A percentile compares a stretch with the other conserved stretches of the same genome.
phyloP scores from a whole-genome alignment of 2,113 vertebrate species.

The Lichenostomus cassidix region DNA sequence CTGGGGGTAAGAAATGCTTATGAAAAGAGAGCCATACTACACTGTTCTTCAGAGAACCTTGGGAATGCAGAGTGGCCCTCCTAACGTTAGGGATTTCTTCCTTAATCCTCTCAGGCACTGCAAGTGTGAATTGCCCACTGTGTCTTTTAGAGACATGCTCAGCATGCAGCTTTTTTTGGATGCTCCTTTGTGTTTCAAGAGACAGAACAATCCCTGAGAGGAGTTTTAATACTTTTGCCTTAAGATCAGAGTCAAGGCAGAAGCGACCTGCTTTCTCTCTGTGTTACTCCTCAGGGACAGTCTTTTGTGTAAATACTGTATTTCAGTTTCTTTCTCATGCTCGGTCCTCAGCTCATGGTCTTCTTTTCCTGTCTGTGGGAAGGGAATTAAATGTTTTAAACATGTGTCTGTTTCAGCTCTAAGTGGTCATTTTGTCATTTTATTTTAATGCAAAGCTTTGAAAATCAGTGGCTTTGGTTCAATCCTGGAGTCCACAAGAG shows the following conservation, averaged over 20 bases:
- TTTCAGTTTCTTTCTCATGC: not conserved
- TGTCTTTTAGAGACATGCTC: not conserved
- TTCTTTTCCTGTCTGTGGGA: not conserved
- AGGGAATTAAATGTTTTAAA: not conserved
- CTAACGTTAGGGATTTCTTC: not conserved
- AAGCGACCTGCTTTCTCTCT: not conserved
- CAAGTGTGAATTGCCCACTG: not conserved
- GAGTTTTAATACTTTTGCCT: not conserved
- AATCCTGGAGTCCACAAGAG: not conserved
- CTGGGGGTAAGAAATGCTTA: not conserved
- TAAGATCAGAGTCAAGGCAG: not conserved
- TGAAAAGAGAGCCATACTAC: not conserved
- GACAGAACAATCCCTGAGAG: not conserved
- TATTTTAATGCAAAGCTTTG: not conserved
- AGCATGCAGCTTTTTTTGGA: not conserved
- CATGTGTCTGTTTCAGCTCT: not conserved
- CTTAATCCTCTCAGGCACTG: not conserved
- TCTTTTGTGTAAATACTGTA: not conserved
- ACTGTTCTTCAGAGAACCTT: not conserved
- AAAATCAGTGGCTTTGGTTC: not conserved
- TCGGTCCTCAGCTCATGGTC: not conserved
- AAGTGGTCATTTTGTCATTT: not conserved
- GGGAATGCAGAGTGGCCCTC: not conserved
- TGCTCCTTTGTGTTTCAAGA: not conserved
- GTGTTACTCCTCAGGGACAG: not conserved